Evolutionary conservation across 2,888 invertebrate species (phyloP), one percentile per base, ranked within the genome.

Genomic region (Trachelus iudaicus): DNA sequence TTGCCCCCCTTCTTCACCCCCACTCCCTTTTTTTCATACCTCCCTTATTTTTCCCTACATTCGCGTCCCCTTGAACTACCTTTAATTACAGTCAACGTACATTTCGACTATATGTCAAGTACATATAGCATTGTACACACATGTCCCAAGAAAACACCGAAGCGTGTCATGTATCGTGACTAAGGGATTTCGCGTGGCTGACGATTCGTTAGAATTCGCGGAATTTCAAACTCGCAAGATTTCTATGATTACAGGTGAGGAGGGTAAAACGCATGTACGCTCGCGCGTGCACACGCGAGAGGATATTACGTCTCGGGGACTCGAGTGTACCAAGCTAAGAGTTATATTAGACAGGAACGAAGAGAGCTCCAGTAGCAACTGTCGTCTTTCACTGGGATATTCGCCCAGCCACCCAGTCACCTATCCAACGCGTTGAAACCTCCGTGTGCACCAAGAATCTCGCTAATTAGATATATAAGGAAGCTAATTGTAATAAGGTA

Each of bases 401-500:
- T 56, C 56, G 56, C 56, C 56, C 56, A 56, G 56, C 56, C 56
- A 56, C 56, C 56, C 56, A 56, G 23, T 56, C 56, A 56, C 23
- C 56, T 56, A 56, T 23, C 56, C 56, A 23, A 56, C 56, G 82
- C 81, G 83, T 81, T 86, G 86, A 87, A 86, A 87, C 84, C 87
- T 56, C 84, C 81, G 85, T 81, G 85, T 81, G 86, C 84, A 85
- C 85, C 88, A 88, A 89, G 90, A 89, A 90, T 90, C 89, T 89
- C 82, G 86, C 89, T 90, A 89, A 90, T 90, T 90, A 89, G 89
- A 90, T 90, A 88, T 87, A 89, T 88, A 88, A 89, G 88, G 89
- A 89, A 87, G 86, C 87, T 89, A 89, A 89, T 90, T 90, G 90
- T 89, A 90, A 90, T 90, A 89, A 90, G 89, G 87, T 87, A 86